Conservation (phyloP, 2,888 invertebrate species). For the Deladenus siricidicola region DNA sequence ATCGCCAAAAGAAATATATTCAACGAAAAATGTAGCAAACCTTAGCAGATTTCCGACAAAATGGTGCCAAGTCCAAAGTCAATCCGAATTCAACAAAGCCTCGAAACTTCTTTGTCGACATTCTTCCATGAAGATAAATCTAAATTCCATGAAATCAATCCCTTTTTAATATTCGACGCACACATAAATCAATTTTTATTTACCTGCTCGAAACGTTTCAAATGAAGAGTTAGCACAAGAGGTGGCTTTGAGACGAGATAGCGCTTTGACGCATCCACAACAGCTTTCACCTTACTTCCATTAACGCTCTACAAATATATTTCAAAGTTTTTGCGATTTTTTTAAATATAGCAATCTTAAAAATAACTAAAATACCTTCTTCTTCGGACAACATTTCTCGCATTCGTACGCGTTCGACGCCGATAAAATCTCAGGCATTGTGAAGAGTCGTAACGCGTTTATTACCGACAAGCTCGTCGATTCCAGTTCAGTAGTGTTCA, state of each 20-base stretch:
- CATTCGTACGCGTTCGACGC: slow-evolving; percentile 88
- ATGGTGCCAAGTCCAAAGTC: slow-evolving; percentile 77
- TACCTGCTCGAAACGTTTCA: slow-evolving; percentile 83
- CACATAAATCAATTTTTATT: not conserved
- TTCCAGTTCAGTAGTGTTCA: not conserved
- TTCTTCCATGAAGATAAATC: not conserved
- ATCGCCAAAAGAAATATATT: too few species aligned
- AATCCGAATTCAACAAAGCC: slow-evolving; percentile 75
- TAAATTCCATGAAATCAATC: not conserved
- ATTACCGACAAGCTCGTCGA: not conserved
- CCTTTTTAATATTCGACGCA: not conserved
- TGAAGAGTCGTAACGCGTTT: slow-evolving; percentile 71
- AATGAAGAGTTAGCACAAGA: slow-evolving; percentile 81
- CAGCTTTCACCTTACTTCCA: too few species aligned
- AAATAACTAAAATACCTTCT: slow-evolving; percentile 14
- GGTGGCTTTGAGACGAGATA: slow-evolving; percentile 77
- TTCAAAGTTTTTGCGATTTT: too few species aligned
- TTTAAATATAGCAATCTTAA: too few species aligned
- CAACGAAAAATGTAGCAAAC: too few species aligned
- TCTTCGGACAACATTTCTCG: slow-evolving; percentile 64
- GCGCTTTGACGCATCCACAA: slow-evolving; percentile 34
- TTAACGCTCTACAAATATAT: too few species aligned
- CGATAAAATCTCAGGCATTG: slow-evolving; percentile 76
- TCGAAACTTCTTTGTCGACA: slow-evolving; percentile 7
- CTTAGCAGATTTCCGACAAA: slow-evolving; percentile 60